Evolutionary conservation across 2,113 vertebrate species (phyloP), one percentile per base, ranked within the genome.

Genomic region (Spea multiplicata): DNA sequence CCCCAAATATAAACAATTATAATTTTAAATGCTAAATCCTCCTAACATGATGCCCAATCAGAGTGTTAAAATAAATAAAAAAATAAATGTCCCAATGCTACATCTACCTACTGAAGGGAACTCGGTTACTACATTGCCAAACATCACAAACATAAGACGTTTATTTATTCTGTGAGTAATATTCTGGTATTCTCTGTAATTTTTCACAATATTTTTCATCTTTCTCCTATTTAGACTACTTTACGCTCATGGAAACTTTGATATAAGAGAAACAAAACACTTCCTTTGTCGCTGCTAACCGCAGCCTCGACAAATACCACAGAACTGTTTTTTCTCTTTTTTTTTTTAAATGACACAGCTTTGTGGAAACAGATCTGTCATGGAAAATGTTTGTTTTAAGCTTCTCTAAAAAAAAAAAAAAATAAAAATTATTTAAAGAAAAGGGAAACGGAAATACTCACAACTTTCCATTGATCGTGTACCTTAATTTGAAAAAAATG

Each of bases 291-390:
- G 61, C 71, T 47, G 46, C 62, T 80, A 80, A 80, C 78, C 71
- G 55, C 78, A 74, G 17, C 16, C 59, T 17, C 48, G 17, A 45
- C 61, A 57, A 85, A 81, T 13, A 85, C 76, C 84, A 83, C 84
- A 85, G 49, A 71, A 66, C 75, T 83, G 83, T 82, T 82, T 85
- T 30, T 85, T 78, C 80, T 76, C 75, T 83, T 85, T 82, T 82
- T 85, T n/a, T 85, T 78, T 82, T 76, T 66, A 50, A 65, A 76
- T 82, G 81, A 83, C 75, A 75, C 74, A 80, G 79, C 78, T 81
- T 73, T 82, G 74, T 82, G 82, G 84, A 81, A 83, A 83, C 61
- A 85, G 81, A 79, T 61, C 73, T 79, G 75, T 69, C 81, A 50
- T 78, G 67, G 73, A 83, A 83, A 66, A 76, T 57, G 16, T 62